Percentiles rank a stretch among this genome's conserved stretches.
Evolutionary conservation across 2,888 invertebrate species (phyloP).

Genomic region (Volucella inflata): DNA sequence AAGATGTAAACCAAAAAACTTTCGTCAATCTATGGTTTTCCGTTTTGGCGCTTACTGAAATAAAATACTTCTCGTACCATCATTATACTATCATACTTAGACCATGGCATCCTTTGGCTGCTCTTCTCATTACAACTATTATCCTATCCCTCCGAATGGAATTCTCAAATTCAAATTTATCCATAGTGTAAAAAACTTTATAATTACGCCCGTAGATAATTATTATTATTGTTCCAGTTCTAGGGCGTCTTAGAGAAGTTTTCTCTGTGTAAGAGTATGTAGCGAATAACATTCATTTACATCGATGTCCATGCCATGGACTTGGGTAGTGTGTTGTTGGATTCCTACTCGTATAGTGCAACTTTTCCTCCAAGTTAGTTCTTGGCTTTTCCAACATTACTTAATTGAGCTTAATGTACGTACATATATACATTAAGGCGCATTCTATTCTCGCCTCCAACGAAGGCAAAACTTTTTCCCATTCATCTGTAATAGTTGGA

Average conservation of each 20-base stretch:
- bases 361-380: conserved; percentile 21
- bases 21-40: conserved; percentile 12
- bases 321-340: not conserved
- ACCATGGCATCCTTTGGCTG: conserved; percentile 1
- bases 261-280: not conserved
- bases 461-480: conserved; percentile 29
- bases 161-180: conserved; percentile 61
- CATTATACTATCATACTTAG: conserved; percentile 2
- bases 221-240: conserved; percentile 52
- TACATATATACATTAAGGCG: conserved; percentile 24
- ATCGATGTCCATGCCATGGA: conserved; percentile 3
- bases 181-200: conserved; percentile 54
- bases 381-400: conserved; percentile 28
- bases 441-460: not conserved
- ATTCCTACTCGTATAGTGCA: not conserved
- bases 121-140: conserved; percentile 15
- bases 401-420: conserved; percentile 50
- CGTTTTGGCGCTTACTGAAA: not conserved
- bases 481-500: not conserved
- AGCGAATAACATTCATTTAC: conserved; percentile 1
- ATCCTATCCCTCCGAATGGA: conserved; percentile 31
- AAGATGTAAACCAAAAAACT: conserved; percentile 12
- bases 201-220: conserved; percentile 65
- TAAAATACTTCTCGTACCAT: conserved; percentile 10
- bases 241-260: not conserved